phyloP scores from a whole-genome alignment of 1,140 invertebrate genomes.

The Lepidurus couesii region DNA sequence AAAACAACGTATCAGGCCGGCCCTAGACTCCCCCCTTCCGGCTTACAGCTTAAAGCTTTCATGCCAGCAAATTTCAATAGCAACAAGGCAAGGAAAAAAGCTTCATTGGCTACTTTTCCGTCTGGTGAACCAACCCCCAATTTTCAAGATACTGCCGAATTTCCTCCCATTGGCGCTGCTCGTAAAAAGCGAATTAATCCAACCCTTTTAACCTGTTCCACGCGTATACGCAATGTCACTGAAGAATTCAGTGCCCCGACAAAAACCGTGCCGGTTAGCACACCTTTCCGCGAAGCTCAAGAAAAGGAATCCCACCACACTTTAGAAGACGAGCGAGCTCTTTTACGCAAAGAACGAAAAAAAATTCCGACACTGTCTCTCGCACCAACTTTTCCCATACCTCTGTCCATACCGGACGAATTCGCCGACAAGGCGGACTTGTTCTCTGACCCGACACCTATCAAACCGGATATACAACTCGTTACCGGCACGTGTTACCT shows the following conservation, averaged over 20 bases:
- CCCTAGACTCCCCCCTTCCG: not conserved
- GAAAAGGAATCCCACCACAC: not conserved
- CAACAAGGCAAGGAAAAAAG: not conserved
- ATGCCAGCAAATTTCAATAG: not conserved
- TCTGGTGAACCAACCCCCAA: not conserved
- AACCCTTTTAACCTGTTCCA: slow-evolving; percentile 12
- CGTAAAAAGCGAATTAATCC: slow-evolving; percentile 3
- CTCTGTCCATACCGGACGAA: not conserved
- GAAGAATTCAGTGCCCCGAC: not conserved
- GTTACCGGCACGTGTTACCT: not conserved
- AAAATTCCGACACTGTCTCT: not conserved
- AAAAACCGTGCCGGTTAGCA: not conserved
- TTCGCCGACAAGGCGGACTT: not conserved
- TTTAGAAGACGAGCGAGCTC: slow-evolving; percentile 31
- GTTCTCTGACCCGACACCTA: not conserved
- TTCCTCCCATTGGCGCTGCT: slow-evolving; percentile 24
- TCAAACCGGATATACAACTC: slow-evolving; percentile 3
- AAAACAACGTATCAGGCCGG: not conserved
- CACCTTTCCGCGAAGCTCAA: slow-evolving; percentile 30
- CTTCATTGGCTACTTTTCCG: not conserved
- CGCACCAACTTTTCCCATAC: not conserved
- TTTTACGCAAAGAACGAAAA: slow-evolving; percentile 26
- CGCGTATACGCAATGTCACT: not conserved
- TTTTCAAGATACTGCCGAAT: not conserved
- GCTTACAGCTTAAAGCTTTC: not conserved